phyloP scores from a whole-genome alignment of 35 echinoderm and acorn worm species.

The Lytechinus pictus region DNA sequence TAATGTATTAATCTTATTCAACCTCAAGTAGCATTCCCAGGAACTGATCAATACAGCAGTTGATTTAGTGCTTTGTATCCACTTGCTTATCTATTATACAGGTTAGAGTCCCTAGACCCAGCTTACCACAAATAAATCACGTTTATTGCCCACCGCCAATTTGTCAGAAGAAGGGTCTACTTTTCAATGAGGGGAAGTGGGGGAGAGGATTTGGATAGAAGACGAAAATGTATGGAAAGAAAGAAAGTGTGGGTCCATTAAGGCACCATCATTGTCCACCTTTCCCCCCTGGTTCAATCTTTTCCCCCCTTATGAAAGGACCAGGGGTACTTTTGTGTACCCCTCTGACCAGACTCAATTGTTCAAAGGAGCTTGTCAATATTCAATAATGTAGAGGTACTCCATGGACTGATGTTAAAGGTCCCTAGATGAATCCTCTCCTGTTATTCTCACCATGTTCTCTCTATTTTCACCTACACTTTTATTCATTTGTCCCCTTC shows the following conservation, averaged over 20 bases:
- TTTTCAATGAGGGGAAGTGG: background rate
- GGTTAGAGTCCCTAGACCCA: background rate
- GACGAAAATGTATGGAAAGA: background rate
- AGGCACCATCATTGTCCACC: background rate
- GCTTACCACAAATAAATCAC: background rate
- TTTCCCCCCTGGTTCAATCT: background rate
- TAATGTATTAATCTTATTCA: background rate
- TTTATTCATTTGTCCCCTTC: background rate
- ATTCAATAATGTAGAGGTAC: background rate
- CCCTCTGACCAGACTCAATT: slow-evolving; percentile 8
- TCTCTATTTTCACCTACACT: background rate
- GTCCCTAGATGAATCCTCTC: background rate
- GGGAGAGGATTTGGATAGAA: background rate
- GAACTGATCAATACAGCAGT: background rate
- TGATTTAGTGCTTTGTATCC: background rate
- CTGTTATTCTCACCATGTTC: background rate
- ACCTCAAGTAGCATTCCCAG: background rate
- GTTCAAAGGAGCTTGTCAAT: background rate
- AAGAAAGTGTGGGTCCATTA: background rate
- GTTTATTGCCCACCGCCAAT: slow-evolving; percentile 18
- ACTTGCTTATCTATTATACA: background rate
- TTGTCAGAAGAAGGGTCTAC: background rate
- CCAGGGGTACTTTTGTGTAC: background rate
- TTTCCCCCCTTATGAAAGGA: background rate
- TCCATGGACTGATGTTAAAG: background rate